Percentiles rank a stretch among this genome's conserved stretches.
Conservation (phyloP, 2,888 invertebrate genomes). For the Campaea margaritaria region DNA sequence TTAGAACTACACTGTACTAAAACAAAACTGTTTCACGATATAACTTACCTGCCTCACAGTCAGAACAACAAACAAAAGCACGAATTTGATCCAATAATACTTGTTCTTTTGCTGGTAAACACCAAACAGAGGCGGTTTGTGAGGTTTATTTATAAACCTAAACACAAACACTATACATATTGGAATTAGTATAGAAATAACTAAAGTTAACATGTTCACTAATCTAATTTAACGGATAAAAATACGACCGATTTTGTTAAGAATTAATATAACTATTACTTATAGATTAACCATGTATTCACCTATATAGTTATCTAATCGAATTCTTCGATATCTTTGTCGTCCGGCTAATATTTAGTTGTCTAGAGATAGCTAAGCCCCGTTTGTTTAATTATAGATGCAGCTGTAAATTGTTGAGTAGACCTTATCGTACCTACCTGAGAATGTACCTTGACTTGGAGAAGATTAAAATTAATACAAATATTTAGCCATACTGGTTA, state of each 20-base stretch:
- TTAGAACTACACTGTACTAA: constrained; percentile 52
- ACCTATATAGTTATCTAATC: constrained; percentile 19
- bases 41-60: constrained; percentile 77
- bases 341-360: constrained; percentile 13
- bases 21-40: not conserved
- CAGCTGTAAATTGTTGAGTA: not conserved
- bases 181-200: constrained; percentile 58
- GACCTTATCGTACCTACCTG: too few relatives aligned
- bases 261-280: not conserved
- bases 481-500: too few relatives aligned
- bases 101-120: constrained; percentile 81
- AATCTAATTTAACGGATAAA: not conserved
- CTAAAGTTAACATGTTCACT: constrained; percentile 56
- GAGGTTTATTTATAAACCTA: constrained; percentile 63
- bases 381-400: constrained; percentile 5
- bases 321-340: constrained; percentile 6
- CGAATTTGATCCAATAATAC: constrained; percentile 81
- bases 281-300: constrained; percentile 5
- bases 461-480: too few relatives aligned
- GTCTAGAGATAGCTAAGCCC: constrained; percentile 8
- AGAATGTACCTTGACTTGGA: too few relatives aligned
- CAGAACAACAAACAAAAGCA: constrained; percentile 73
- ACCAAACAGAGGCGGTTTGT: constrained; percentile 75
- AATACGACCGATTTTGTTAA: not conserved
- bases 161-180: constrained; percentile 60